Evolutionary conservation across 2,113 vertebrate species (phyloP), one percentile per base, ranked within the genome.

Genomic region (Barbus barbus): DNA sequence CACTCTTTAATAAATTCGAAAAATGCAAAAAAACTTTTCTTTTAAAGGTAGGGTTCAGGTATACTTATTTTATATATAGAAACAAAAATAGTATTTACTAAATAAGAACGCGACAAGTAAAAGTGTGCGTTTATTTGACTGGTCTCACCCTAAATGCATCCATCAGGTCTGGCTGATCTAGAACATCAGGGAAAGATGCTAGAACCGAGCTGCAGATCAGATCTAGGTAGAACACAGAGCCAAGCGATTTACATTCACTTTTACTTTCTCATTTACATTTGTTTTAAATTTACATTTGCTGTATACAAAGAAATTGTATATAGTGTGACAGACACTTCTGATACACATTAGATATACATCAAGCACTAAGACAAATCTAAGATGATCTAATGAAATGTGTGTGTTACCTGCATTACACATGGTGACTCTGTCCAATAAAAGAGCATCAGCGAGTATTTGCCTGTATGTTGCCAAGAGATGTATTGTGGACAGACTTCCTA

Each of bases 91-190:
- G 38, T 9, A 9, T 9, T 41, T 41, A 41, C 9, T 41, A 41
- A 65, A 41, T 41, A 9, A 41, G 38, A 41, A 41, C 38, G 11
- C 9, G 9, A 9, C 38, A 9, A 41, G 9, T 41, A 41, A 41
- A 41, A 41, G 38, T 9, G 38, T 81, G 20, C 2, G 9, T 41
- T 41, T 41, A 41, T 41, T 41, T 38, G 36, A 41, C 6, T 24
- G 71, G 81, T 93, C 95, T 24, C 84, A 98, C 98, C 94, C 95
- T 93, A 84, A 99, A 95, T 0, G 96, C 97, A 78, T 99, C 98
- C 94, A 98, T 94, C 82, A 99, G 85, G 76, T 99, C 97, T 8
- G 95, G 91, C 11, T 99, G 95, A 86, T 99, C 96, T 91, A 97
- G 3, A 83, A 98, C 91, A 51, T 83, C 82, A 46, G 97, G 95